These are phyloP conservation scores for Triplophysa tibetana DNA, from an alignment of 2,113 vertebrate species.

Conservation along the genomic window DNA sequence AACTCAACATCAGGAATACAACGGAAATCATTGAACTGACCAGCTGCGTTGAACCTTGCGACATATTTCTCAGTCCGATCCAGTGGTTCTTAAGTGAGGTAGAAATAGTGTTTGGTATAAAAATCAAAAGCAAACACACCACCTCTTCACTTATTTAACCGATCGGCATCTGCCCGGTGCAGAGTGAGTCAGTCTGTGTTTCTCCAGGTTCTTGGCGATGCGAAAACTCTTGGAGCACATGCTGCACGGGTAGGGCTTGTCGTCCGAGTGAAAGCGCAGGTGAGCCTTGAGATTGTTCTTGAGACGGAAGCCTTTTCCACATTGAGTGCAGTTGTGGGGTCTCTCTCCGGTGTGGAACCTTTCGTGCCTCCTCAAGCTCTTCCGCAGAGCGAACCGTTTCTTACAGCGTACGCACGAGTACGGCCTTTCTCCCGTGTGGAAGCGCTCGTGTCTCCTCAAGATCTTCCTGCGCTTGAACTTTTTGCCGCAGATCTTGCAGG, in stretches of 20 bases:
- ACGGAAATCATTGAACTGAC: neutral
- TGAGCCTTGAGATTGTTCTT: slow-evolving; percentile 72
- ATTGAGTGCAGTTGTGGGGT: slow-evolving; percentile 68
- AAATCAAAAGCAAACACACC: slow-evolving; percentile 43
- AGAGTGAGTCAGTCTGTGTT: slow-evolving; percentile 60
- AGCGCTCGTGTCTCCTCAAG: slow-evolving; percentile 71
- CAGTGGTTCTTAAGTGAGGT: slow-evolving; percentile 46
- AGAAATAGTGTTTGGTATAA: slow-evolving; percentile 40
- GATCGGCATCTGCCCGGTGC: neutral
- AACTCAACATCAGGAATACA: neutral
- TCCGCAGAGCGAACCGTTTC: slow-evolving; percentile 69
- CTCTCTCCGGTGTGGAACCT: slow-evolving; percentile 73
- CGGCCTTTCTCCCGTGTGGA: slow-evolving; percentile 71
- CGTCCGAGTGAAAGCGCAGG: slow-evolving; percentile 70
- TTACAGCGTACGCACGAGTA: slow-evolving; percentile 65
- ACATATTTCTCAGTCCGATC: neutral
- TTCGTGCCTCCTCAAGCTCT: slow-evolving; percentile 69
- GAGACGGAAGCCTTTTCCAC: slow-evolving; percentile 71
- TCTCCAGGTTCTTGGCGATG: slow-evolving; percentile 68
- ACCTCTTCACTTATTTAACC: neutral
- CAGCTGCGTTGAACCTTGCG: neutral
- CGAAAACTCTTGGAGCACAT: slow-evolving; percentile 68
- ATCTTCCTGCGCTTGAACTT: slow-evolving; percentile 69
- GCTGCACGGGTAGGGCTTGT: slow-evolving; percentile 69
- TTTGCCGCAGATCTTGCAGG: slow-evolving; percentile 67